A percentile compares a stretch with the other conserved stretches of the same genome.
These are phyloP conservation scores for Eciton burchellii DNA, from an alignment of 1,140 invertebrate genomes.

Conservation along the genomic window DNA sequence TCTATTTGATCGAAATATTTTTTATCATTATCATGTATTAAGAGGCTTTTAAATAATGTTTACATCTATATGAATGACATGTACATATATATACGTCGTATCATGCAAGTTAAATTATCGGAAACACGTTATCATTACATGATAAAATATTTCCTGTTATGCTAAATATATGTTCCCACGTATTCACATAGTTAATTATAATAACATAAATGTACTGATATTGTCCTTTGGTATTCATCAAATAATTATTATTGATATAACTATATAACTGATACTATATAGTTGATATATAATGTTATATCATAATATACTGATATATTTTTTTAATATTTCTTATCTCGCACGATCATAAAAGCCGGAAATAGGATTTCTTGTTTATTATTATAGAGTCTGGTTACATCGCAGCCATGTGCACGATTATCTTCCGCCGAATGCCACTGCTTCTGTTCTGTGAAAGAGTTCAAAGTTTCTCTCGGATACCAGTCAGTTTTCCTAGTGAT, in stretches of 20 bases:
- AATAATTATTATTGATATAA: neutral
- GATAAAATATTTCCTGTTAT: slow-evolving; percentile 38
- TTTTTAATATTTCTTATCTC: slow-evolving; percentile 2
- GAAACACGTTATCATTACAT: neutral
- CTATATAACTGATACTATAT: neutral
- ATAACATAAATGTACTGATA: too few species aligned
- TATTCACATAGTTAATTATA: neutral
- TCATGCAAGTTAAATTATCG: slow-evolving; percentile 10
- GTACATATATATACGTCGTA: neutral
- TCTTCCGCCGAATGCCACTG: slow-evolving; percentile 20
- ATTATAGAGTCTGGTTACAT: slow-evolving; percentile 61
- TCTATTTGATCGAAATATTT: too few species aligned
- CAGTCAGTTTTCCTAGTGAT: neutral
- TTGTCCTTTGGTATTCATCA: neutral
- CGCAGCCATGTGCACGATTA: slow-evolving; percentile 47
- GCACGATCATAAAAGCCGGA: slow-evolving; percentile 14
- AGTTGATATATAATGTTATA: too few species aligned
- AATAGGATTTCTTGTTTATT: slow-evolving; percentile 70
- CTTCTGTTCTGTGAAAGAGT: neutral
- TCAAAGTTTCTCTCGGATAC: neutral
- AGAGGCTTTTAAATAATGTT: neutral
- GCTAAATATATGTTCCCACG: too few species aligned
- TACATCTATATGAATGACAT: neutral
- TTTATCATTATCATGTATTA: neutral
- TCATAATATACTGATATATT: too few species aligned